Evolutionary conservation across 37 sponge, comb jelly and placozoan species (phyloP), one percentile per base, ranked within the genome.

Genomic region (Diacarnus erythraeanus): DNA sequence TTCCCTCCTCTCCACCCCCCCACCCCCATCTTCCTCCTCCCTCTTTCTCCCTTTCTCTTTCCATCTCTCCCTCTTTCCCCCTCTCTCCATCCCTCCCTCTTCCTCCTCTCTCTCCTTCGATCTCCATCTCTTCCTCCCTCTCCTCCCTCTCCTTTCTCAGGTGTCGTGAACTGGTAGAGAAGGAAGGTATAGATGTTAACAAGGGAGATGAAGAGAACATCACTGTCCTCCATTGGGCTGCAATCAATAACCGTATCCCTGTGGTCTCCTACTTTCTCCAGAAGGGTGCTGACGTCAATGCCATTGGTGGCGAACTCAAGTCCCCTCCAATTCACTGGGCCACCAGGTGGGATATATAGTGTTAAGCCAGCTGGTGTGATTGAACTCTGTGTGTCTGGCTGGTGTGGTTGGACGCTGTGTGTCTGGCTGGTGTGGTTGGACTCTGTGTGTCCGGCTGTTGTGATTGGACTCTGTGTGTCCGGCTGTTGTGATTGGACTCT

Each of bases 301-400:
- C 92, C 34, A 69, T 89, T 33, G 98, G 98, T 2, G 98, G 98
- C 1, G 92, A 90, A 66, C 76, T 97, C 36, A 76, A 51, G 66
- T 92, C 89, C 26, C 71, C 91, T 38, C 96, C 98, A 6, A 59
- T 97, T 20, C 95, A 97, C 71, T 97, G 98, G 98, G 98, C 98
- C 6, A 83, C 96, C 4, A 87, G 95, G 91, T 94, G 66, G 66
- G 66, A 31, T 30, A 65, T 31, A 34, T 65, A 25, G 27, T 34
- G 33, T 65, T 47, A n/a, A n/a, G n/a, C n/a, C 18, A 56, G 20
- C 20, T 21, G 57, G 20, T 56, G 57, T 56, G 20, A 15, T 21
- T 56, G 57, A 56, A 56, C 57, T 56, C 57, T 20, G 15, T 56
- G 57, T 56, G 15, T 56, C 57, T 56, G 57, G 15, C 15, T n/a